phyloP scores from a whole-genome alignment of 2,113 vertebrate genomes.

The Gobio gobio region DNA sequence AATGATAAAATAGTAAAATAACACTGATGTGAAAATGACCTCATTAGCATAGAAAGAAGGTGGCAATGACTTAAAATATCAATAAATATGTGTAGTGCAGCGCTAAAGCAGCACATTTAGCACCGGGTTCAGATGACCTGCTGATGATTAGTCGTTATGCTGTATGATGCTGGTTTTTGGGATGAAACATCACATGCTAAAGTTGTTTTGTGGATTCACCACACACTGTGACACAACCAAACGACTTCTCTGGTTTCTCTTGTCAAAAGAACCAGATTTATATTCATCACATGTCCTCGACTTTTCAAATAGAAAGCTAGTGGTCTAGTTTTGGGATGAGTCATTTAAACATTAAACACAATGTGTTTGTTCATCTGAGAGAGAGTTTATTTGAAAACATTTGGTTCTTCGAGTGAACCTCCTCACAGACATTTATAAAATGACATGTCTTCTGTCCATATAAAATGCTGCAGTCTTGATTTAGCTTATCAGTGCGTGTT shows the following conservation, averaged over 20 bases:
- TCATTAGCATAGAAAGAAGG: background rate
- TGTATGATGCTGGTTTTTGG: background rate
- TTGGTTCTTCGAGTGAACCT: background rate
- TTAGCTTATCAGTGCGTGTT: constrained; percentile 43
- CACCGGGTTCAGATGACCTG: too few relatives aligned
- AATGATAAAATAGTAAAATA: background rate
- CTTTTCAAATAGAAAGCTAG: background rate
- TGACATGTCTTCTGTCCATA: constrained; percentile 15
- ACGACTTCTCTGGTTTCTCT: background rate
- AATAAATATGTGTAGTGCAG: too few relatives aligned
- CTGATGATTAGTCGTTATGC: too few relatives aligned
- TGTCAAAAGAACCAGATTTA: background rate
- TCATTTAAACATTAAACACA: constrained; percentile 8
- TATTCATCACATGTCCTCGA: background rate
- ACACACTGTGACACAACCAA: background rate
- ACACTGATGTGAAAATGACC: background rate
- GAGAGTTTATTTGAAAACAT: constrained; percentile 18
- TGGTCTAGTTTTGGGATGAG: background rate
- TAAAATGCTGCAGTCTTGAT: constrained; percentile 25
- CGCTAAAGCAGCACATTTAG: too few relatives aligned
- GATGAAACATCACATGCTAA: background rate
- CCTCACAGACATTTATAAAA: background rate
- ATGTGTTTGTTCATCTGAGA: constrained; percentile 6
- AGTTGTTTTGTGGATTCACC: background rate
- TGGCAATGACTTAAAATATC: too few relatives aligned